These are phyloP conservation scores for Dicentrarchus labrax DNA, from an alignment of 2,113 vertebrate species.

Conservation along the genomic window DNA sequence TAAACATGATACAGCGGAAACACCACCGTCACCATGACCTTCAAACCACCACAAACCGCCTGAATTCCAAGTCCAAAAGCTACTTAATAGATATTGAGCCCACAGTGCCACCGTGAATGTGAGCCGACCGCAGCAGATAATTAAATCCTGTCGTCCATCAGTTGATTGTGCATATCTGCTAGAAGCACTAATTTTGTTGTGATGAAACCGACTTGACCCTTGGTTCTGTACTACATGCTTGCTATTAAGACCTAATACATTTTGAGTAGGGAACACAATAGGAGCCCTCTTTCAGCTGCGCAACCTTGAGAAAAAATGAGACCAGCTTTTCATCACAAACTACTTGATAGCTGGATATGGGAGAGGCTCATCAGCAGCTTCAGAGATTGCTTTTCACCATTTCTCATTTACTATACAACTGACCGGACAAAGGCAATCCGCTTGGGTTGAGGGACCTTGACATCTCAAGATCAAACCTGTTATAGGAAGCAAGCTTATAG, in stretches of 20 bases:
- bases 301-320: conserved; percentile 49
- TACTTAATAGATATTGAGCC: conserved; percentile 12
- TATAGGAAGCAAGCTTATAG: not conserved
- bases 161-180: conserved; percentile 33
- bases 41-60: conserved; percentile 22
- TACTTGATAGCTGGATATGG: conserved; percentile 39
- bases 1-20: conserved; percentile 28
- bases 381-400: conserved; percentile 29
- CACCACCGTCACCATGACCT: conserved; percentile 60
- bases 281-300: conserved; percentile 30
- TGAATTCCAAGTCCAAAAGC: conserved; percentile 14
- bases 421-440: not conserved
- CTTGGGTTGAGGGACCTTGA: not conserved
- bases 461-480: not conserved
- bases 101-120: not conserved
- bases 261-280: conserved; percentile 31
- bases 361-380: conserved; percentile 12
- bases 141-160: conserved; percentile 44
- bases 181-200: conserved; percentile 55
- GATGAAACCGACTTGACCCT: conserved; percentile 53
- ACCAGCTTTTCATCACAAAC: conserved; percentile 63
- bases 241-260: not conserved
- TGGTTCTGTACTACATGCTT: not conserved
- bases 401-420: conserved; percentile 30
- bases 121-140: conserved; percentile 39